Base-by-base conservation (phyloP, 2,888 invertebrate species). In the Drosophila mercatorum region DNA sequence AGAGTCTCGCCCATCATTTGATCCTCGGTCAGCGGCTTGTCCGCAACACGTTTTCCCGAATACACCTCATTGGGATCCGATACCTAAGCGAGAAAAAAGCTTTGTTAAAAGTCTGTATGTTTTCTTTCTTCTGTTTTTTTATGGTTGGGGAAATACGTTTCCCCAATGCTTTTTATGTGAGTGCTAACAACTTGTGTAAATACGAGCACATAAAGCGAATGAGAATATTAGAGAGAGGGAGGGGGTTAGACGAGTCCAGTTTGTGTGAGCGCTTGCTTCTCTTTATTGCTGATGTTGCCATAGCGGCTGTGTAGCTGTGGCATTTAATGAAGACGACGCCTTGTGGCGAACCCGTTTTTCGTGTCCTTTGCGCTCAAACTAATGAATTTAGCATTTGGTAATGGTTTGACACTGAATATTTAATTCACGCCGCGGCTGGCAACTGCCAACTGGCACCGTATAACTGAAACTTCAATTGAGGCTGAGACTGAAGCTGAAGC, bases 1-100 rank as follows among this genome's bases (percentile, higher is more conserved):
- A 99, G 93, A 0, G 98, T 98, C 93, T 99, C 99, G 0, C 97
- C 98, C 88, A 98, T 96, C 96, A 99, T 97, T 94, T 99, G 98
- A 93, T 99, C 98, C 93, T 98, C 97, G 0, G 97, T 97, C 34
- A 98, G 94, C 0, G 97, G 96, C 81, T 96, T 96, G 92, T 98
- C 98, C 0, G 98, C 96, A 3, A 98, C 96, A 72, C 98, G 94
- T 90, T 96, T 97, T 5, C 97, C 98, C 17, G 97, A 97, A 93
- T 97, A 98, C 55, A 97, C 96, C 93, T 98, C 98, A 89, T 95
- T 94, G 0, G 97, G 97, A 93, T 98, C 97, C 3, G 97, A 97
- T 46, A 97, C 94, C 95, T 95, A 84, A 12, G 7, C 14, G 7
- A 59, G n/a, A 34, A 56, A 47, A 41, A 58, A 12, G n/a, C 14